Base-by-base conservation (phyloP, 2,113 vertebrate genomes). In the Amazona vittata region DNA sequence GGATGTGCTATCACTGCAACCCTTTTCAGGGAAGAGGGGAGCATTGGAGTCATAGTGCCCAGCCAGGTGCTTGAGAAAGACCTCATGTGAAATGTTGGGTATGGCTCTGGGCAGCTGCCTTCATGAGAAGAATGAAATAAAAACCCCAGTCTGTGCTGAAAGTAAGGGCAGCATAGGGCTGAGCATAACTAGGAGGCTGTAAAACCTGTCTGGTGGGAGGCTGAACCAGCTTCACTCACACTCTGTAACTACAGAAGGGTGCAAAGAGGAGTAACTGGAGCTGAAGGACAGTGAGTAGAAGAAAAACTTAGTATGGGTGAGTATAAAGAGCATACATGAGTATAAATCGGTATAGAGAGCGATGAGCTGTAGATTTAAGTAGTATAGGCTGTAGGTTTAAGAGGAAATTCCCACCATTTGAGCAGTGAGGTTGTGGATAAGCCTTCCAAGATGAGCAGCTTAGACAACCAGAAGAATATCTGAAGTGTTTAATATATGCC, bases 21-120 rank as follows among this genome's bases (percentile, higher is more conserved):
- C 17, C 33, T 84, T 81, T 71, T 50, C 57, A 75, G 35, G 44
- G 50, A n/a, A 55, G 55, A 83, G 59, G 33, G 29, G 29, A 86
- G 63, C 53, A 7, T 3, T 80, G 53, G 12, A 46, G 20, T 44
- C 0, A 0, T 44, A 5, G 22, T 64, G 44, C 49, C 10, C 19
- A 69, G 76, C 63, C 26, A 74, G 71, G 10, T 73, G 67, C 60
- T 75, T 47, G 46, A 28, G 65, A 55, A 13, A 41, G 25, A 52
- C 39, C 65, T 81, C 0, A 0, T n/a, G 49, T 55, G 63, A 83
- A 52, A 37, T 10, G 53, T 46, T 74, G 12, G 0, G 0, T n/a
- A 10, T 1, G 3, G 46, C 41, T 82, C 50, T 46, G 60, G 21
- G 37, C 49, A 77, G 46, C 41, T n/a, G 73, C 25, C 24, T 83